A percentile compares a stretch with the other conserved stretches of the same genome.
These are phyloP conservation scores for Clusia tigrina DNA, from an alignment of 2,888 invertebrate species.

Conservation along the genomic window DNA sequence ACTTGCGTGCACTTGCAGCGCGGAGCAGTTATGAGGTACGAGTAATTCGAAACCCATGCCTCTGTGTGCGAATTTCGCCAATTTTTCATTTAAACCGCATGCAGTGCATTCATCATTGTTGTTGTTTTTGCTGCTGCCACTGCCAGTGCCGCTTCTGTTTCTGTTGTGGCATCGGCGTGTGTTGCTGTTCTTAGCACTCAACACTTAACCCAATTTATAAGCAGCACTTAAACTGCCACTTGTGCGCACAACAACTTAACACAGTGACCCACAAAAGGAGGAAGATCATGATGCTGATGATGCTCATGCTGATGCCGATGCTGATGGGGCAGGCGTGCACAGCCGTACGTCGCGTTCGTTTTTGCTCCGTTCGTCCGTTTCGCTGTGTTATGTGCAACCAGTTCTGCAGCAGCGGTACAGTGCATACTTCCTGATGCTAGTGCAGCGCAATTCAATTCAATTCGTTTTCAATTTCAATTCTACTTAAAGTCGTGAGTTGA, in stretches of 20 bases:
- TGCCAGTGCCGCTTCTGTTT: neutral
- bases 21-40: no score
- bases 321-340: constrained; percentile 4
- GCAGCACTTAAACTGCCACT: constrained; percentile 35
- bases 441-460: constrained; percentile 29
- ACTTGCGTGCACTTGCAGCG: neutral
- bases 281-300: neutral
- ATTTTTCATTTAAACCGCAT: neutral
- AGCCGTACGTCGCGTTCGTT: neutral
- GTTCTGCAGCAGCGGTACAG: neutral
- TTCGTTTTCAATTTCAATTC: constrained; percentile 36
- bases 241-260: constrained; percentile 32
- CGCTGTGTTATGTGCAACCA: neutral
- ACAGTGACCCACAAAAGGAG: constrained; percentile 36
- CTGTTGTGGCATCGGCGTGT: no score
- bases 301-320: neutral
- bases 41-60: neutral
- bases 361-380: neutral
- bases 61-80: neutral
- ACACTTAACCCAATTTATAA: constrained; percentile 38
- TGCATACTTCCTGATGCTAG: constrained; percentile 1
- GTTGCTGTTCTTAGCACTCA: constrained; percentile 23
- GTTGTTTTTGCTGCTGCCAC: neutral
- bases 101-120: neutral
- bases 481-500: constrained; percentile 28